phyloP scores from a whole-genome alignment of 2,113 vertebrate genomes.

The Onychostruthus taczanowskii region DNA sequence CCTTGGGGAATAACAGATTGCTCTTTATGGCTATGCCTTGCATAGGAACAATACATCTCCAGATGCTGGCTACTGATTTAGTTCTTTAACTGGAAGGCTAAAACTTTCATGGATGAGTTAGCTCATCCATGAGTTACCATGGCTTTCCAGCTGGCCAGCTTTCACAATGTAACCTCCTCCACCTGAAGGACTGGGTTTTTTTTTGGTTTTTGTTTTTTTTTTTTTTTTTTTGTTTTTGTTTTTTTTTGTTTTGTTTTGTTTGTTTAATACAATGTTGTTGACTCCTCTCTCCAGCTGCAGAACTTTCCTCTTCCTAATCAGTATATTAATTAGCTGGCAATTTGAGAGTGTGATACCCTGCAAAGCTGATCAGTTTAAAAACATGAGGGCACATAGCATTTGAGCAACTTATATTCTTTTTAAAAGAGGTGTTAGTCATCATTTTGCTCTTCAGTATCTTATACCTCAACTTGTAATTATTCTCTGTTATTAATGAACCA shows the following conservation, averaged over 20 bases:
- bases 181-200: neutral
- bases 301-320: neutral
- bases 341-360: neutral
- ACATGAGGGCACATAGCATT: neutral
- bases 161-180: neutral
- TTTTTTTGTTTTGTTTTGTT: no score
- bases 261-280: no score
- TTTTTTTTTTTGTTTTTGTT: neutral
- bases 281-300: no score
- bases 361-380: neutral
- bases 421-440: neutral
- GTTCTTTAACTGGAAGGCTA: neutral
- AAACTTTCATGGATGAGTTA: neutral
- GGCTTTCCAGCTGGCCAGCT: neutral
- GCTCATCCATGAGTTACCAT: neutral
- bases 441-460: neutral
- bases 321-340: neutral
- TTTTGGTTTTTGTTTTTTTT: neutral
- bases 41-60: conserved; percentile 8
- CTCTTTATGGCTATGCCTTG: neutral
- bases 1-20: conserved; percentile 19
- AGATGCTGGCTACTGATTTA: neutral
- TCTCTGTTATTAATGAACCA: neutral
- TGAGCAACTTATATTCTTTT: neutral
- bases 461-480: neutral